Evolutionary conservation across 2,888 invertebrate genomes (phyloP), one percentile per base, ranked within the genome.

Genomic region (Chaetogeoica ovagalla): DNA sequence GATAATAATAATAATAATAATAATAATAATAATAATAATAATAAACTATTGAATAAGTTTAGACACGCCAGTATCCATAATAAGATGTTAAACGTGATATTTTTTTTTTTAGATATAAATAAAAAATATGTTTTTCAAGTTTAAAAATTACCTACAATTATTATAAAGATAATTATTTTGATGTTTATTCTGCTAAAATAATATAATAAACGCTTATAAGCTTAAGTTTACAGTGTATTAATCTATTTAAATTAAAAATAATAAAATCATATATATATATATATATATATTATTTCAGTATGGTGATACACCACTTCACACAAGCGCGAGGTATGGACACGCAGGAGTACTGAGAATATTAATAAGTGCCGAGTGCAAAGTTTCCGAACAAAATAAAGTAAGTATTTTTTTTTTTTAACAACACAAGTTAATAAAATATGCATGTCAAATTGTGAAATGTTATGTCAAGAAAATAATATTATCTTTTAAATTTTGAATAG

Each of bases 321-420:
- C 97, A 5, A 94, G 96, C 1, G 95, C 96, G 8, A 90, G 97
- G 37, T 97, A 98, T 86, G 97, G 97, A 0, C 98, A 98, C 87
- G 97, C 97, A 0, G 97, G 97, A 4, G 97, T 97, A 82, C 94
- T 96, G 0, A 90, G 97, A 77, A 97, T 98, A 84, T 90, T 98
- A 76, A 92, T 98, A 84, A 96, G 96, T 59, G 97, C 96, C 0
- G 90, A 92, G 84, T 94, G 94, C 86, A 90, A 92, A 84, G 92
- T 94, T 76, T 93, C 94, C 82, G 94, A 94, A 85, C 94, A 94
- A 85, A 98, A 98, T 86, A 95, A 97, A 88, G 91, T 90, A n/a
- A 68, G 75, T 66, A 48, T 48, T 59, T 39, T 17, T 2, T 23
- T 4, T 23, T 5, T 71, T 17, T 8, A 59, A 39, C 37, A 2